Evolutionary conservation across 2,888 invertebrate species (phyloP).

Genomic region (Leptopilina syphax): DNA sequence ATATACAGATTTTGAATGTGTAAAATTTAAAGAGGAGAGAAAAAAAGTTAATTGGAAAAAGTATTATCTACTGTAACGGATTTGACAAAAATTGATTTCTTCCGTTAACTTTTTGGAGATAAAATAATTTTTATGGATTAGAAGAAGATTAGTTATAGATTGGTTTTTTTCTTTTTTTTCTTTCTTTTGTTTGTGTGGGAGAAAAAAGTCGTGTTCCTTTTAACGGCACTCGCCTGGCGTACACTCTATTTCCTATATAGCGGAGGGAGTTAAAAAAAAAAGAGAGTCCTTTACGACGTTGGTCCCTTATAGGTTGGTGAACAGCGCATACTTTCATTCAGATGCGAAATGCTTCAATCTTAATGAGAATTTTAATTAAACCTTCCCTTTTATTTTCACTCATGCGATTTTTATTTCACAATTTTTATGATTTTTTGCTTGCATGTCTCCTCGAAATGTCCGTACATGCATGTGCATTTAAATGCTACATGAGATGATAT

Average conservation of each 20-base stretch:
- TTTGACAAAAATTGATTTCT: too few relatives aligned
- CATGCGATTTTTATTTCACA: conserved; percentile 4
- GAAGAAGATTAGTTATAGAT: not conserved
- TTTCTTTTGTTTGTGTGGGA: not conserved
- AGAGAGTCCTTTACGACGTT: conserved; percentile 19
- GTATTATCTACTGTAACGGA: too few relatives aligned
- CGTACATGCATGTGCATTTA: not conserved
- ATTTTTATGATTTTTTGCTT: conserved; percentile 13
- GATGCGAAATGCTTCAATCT: conserved; percentile 10
- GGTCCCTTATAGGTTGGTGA: conserved; percentile 9
- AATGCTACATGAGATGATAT: not conserved
- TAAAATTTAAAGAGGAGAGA: too few relatives aligned
- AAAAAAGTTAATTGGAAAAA: too few relatives aligned
- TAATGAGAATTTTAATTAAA: conserved; percentile 35
- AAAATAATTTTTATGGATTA: conserved; percentile 10
- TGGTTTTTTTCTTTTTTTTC: not conserved
- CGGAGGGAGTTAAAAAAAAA: not conserved
- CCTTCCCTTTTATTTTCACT: conserved; percentile 26
- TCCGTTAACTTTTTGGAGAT: too few relatives aligned
- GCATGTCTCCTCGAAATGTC: conserved; percentile 2
- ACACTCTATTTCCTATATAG: conserved; percentile 4
- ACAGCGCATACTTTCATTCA: not conserved
- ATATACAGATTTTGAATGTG: too few relatives aligned
- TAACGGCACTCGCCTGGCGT: not conserved
- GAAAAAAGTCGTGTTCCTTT: conserved; percentile 15